Evolutionary conservation across 1,140 invertebrate species (phyloP).

Genomic region (Grapholita molesta): DNA sequence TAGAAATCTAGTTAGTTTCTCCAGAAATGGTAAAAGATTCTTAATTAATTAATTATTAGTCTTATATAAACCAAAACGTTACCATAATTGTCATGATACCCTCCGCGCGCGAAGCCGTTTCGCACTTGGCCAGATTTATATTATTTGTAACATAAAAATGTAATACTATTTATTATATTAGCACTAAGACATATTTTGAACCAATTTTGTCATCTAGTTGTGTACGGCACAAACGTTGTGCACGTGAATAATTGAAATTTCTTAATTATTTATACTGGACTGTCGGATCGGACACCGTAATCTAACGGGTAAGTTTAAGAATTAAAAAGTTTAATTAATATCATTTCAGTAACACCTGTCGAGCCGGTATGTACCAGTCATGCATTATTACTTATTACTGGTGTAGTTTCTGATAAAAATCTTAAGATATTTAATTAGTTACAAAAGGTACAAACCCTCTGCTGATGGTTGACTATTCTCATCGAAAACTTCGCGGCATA

Average conservation of each 20-base stretch:
- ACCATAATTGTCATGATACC: no score
- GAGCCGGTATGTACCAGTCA: neutral
- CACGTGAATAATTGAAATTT: neutral
- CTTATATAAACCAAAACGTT: no score
- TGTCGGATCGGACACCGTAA: neutral
- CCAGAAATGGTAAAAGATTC: no score
- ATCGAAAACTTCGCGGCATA: conserved; percentile 90
- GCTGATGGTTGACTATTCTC: conserved; percentile 87
- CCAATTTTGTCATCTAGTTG: no score
- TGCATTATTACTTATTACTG: neutral
- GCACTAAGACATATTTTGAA: no score
- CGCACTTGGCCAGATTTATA: no score
- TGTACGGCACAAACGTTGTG: neutral
- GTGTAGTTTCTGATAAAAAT: conserved; percentile 25
- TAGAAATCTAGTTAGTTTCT: no score
- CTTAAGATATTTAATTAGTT: neutral
- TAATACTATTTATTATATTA: no score
- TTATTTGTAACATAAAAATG: no score
- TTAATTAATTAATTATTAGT: no score
- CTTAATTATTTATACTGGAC: neutral
- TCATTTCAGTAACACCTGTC: neutral
- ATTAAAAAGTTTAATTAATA: neutral
- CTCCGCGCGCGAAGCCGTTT: no score
- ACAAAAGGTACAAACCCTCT: conserved; percentile 80
- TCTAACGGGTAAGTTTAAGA: neutral